Percentiles rank a stretch among this genome's conserved stretches.
Evolutionary conservation across 2,888 invertebrate genomes (phyloP).

Genomic region (Lasiommata megera): DNA sequence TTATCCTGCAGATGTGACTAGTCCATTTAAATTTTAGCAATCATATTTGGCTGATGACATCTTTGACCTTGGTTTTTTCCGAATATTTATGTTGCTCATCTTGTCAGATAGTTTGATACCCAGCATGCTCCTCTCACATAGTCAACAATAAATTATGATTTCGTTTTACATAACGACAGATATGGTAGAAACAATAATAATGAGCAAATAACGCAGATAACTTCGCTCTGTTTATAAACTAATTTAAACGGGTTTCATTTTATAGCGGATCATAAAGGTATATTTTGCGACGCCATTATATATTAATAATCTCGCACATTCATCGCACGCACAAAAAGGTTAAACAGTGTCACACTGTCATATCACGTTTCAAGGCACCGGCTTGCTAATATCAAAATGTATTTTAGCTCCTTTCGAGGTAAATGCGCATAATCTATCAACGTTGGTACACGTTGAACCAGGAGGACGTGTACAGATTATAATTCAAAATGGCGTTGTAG

Average conservation of each 20-base stretch:
- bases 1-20: too few relatives aligned
- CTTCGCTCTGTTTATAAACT: constrained; percentile 6
- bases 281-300: constrained; percentile 19
- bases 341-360: constrained; percentile 31
- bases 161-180: too few relatives aligned
- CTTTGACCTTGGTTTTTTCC: too few relatives aligned
- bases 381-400: constrained; percentile 24
- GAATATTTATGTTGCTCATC: too few relatives aligned
- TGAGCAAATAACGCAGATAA: too few relatives aligned
- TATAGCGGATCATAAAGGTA: not conserved
- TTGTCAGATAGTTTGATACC: too few relatives aligned
- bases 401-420: constrained; percentile 26
- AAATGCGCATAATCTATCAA: constrained; percentile 25
- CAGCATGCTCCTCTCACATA: too few relatives aligned
- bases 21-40: too few relatives aligned
- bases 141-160: too few relatives aligned
- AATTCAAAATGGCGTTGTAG: too few relatives aligned
- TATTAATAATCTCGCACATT: constrained; percentile 21
- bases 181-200: too few relatives aligned
- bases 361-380: constrained; percentile 23
- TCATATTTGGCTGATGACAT: too few relatives aligned
- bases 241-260: not conserved
- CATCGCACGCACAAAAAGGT: constrained; percentile 13
- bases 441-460: constrained; percentile 23
- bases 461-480: constrained; percentile 19